Conservation (phyloP, 2,888 invertebrate genomes). For the Ennomos quercinarius region DNA sequence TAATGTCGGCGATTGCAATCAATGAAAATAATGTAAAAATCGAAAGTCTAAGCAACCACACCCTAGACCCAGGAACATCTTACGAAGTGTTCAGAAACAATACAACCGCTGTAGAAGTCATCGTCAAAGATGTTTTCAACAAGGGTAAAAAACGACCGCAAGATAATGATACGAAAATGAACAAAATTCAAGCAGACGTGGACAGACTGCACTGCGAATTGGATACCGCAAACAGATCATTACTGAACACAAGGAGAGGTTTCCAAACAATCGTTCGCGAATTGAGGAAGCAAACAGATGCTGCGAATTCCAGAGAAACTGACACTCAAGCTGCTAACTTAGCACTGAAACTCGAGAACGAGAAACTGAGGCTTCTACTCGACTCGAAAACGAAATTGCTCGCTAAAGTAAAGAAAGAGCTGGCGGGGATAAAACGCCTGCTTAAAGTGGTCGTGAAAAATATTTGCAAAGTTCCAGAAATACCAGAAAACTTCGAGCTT, state of each 20-base stretch:
- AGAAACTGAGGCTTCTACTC: slow-evolving; percentile 64
- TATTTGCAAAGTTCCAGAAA: slow-evolving; percentile 48
- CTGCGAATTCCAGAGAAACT: slow-evolving; percentile 56
- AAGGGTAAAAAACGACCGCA: slow-evolving; percentile 41
- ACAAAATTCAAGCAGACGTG: slow-evolving; percentile 51
- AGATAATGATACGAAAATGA: slow-evolving; percentile 37
- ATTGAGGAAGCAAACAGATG: slow-evolving; percentile 65
- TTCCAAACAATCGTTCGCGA: slow-evolving; percentile 59
- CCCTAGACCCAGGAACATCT: slow-evolving; percentile 47
- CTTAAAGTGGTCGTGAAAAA: slow-evolving; percentile 65
- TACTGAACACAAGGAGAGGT: slow-evolving; percentile 51
- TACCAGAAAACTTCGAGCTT: slow-evolving; percentile 40
- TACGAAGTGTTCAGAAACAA: slow-evolving; percentile 71
- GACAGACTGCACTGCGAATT: slow-evolving; percentile 56
- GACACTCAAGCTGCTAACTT: slow-evolving; percentile 58
- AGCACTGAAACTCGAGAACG: slow-evolving; percentile 66
- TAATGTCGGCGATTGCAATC: slow-evolving; percentile 37
- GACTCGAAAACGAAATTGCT: slow-evolving; percentile 63
- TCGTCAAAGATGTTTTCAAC: slow-evolving; percentile 65
- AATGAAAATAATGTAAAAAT: slow-evolving; percentile 27
- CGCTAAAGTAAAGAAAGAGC: slow-evolving; percentile 63
- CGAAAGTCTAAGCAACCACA: slow-evolving; percentile 11
- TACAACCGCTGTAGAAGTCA: slow-evolving; percentile 71
- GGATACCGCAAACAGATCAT: slow-evolving; percentile 48
- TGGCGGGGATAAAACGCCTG: slow-evolving; percentile 58